Percentiles rank a stretch among this genome's conserved stretches.
Evolutionary conservation across 2,113 vertebrate species (phyloP).

Genomic region (Corynorhinus townsendii): DNA sequence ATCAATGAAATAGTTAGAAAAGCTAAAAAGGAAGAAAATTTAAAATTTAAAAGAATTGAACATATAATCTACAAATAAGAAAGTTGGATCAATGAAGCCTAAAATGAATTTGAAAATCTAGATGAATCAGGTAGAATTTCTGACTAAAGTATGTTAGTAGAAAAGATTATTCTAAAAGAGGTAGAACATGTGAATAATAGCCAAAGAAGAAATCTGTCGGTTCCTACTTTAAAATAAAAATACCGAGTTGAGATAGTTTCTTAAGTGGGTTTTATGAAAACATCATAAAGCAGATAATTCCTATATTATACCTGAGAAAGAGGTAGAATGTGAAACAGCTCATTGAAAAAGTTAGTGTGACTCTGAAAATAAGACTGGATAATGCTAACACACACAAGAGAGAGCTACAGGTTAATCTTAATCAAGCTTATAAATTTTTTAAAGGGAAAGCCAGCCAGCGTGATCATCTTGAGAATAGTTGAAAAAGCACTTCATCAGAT

Average conservation of each 20-base stretch:
- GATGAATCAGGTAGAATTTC: neutral
- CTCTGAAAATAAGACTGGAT: neutral
- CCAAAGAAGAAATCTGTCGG: neutral
- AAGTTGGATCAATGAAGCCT: neutral
- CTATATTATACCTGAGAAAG: neutral
- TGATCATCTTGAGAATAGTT: slow-evolving; percentile 7
- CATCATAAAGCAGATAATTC: neutral
- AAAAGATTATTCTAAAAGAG: neutral
- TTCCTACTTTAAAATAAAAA: neutral
- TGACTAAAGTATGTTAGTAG: neutral
- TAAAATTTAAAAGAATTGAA: neutral
- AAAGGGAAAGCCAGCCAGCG: neutral
- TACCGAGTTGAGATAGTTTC: neutral
- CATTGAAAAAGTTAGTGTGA: neutral
- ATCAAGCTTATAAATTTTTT: neutral
- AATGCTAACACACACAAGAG: neutral
- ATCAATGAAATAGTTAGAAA: neutral
- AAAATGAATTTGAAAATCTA: slow-evolving; percentile 16
- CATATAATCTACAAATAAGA: neutral
- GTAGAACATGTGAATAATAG: neutral
- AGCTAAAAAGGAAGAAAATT: neutral
- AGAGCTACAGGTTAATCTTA: neutral
- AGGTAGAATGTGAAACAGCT: neutral
- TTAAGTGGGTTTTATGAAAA: neutral
- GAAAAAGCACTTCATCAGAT: neutral